These are phyloP conservation scores for Rhinogobio ventralis DNA, from an alignment of 2,797 vertebrate species.

Conservation along the genomic window DNA sequence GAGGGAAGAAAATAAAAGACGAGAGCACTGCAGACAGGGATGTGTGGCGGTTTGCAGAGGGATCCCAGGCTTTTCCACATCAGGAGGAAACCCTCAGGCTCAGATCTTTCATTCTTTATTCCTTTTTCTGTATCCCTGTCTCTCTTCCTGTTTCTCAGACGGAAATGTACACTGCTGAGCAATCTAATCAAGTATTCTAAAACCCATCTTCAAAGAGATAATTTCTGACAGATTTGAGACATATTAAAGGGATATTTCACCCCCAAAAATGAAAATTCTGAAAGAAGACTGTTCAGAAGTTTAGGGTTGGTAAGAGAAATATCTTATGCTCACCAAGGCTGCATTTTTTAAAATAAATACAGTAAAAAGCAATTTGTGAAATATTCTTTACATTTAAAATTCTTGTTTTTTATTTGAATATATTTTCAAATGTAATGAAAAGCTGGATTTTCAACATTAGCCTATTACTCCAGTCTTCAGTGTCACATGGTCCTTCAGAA, in stretches of 20 bases:
- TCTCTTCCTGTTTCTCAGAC: not conserved
- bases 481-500: not conserved
- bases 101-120: not conserved
- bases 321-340: not conserved
- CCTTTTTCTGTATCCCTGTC: conserved; percentile 34
- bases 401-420: not conserved
- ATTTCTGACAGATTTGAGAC: not conserved
- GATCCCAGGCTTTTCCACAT: conserved; percentile 23
- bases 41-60: not conserved
- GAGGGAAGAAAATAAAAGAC: not conserved
- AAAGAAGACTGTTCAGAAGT: not conserved
- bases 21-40: not conserved
- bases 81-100: conserved; percentile 10
- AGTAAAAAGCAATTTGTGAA: not conserved
- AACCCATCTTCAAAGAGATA: not conserved
- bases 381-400: not conserved
- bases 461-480: not conserved
- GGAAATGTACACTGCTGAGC: not conserved
- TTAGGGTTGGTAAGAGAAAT: not conserved
- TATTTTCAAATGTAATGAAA: not conserved
- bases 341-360: not conserved
- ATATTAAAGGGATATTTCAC: not conserved
- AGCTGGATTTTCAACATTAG: not conserved
- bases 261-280: not conserved
- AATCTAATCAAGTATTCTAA: not conserved